Percentiles rank a stretch among this genome's conserved stretches.
Evolutionary conservation across 2,888 invertebrate genomes (phyloP).

Genomic region (Chaetoderma sp.): DNA sequence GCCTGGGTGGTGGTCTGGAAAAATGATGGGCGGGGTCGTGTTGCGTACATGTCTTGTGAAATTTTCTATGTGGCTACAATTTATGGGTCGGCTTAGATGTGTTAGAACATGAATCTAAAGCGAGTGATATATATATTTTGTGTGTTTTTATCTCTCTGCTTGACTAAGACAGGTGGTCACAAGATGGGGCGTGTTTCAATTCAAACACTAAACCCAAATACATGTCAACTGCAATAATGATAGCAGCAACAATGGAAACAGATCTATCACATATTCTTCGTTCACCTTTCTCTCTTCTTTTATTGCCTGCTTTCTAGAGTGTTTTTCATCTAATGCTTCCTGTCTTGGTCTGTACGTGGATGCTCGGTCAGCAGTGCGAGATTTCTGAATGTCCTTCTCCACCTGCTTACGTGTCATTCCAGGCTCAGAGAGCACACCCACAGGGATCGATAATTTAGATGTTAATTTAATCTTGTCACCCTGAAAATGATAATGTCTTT

Average conservation of each 20-base stretch:
- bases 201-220: neutral
- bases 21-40: too few relatives aligned
- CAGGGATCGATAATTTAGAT: conserved; percentile 50
- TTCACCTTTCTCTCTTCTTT: conserved; percentile 63
- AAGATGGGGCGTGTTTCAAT: too few relatives aligned
- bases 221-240: neutral
- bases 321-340: conserved; percentile 62
- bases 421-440: conserved; percentile 41
- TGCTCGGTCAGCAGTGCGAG: conserved; percentile 44
- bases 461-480: conserved; percentile 47
- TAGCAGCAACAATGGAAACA: neutral
- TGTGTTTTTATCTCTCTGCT: too few relatives aligned
- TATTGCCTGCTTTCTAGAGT: conserved; percentile 59
- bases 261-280: neutral
- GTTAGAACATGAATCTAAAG: too few relatives aligned
- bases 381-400: conserved; percentile 45
- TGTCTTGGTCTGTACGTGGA: conserved; percentile 55
- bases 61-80: too few relatives aligned
- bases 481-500: too few relatives aligned
- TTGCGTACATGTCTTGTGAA: too few relatives aligned
- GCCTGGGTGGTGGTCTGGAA: too few relatives aligned
- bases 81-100: too few relatives aligned
- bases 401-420: conserved; percentile 58
- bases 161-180: too few relatives aligned
- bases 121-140: too few relatives aligned